Evolutionary conservation across 1,140 invertebrate genomes (phyloP).

Genomic region (Trichogramma pretiosum): DNA sequence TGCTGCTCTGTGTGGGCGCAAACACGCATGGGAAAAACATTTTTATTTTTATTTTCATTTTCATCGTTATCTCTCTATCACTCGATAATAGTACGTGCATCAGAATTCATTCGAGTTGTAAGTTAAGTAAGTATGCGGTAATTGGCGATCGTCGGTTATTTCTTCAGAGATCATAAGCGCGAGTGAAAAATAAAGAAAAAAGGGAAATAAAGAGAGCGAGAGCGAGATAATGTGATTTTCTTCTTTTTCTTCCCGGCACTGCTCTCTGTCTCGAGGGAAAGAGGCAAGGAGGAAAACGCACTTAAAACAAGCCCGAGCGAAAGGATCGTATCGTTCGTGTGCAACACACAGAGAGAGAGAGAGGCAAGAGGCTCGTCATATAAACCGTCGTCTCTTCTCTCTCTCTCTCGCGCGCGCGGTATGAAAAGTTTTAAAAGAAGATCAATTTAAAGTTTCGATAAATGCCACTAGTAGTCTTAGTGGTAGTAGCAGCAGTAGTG

Average conservation of each 20-base stretch:
- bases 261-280: background rate
- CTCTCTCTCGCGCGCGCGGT: background rate
- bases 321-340: too few relatives aligned
- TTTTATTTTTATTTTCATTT: too few relatives aligned
- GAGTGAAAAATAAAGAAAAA: background rate
- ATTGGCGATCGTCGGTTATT: background rate
- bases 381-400: too few relatives aligned
- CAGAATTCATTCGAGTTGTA: too few relatives aligned
- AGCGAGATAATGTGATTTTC: background rate
- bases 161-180: background rate
- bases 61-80: too few relatives aligned
- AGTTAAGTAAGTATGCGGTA: too few relatives aligned
- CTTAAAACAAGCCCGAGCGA: conserved; percentile 10
- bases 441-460: conserved; percentile 16
- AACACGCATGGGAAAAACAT: conserved; percentile 21
- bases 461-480: conserved; percentile 3
- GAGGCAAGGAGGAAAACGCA: background rate
- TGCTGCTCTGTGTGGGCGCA: conserved; percentile 58
- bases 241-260: background rate
- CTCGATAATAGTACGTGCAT: too few relatives aligned
- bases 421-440: conserved; percentile 14
- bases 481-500: too few relatives aligned
- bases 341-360: too few relatives aligned
- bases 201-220: background rate
- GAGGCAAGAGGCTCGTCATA: too few relatives aligned